Conservation (phyloP, 2,113 vertebrate species). For the Motacilla alba region DNA sequence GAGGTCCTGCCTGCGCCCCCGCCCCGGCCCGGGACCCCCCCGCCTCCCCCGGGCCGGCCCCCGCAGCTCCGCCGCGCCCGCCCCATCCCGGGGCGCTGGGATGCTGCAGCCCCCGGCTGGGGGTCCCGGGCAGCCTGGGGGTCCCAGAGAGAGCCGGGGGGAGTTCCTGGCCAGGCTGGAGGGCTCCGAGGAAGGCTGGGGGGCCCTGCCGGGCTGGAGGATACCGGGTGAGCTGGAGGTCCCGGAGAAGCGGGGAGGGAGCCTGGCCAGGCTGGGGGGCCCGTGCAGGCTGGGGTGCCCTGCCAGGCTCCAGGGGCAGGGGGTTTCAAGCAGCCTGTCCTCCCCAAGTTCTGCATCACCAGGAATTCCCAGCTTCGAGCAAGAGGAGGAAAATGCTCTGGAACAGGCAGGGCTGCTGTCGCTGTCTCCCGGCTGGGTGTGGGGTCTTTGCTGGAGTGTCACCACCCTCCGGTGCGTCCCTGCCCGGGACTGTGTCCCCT, state of each 20-base stretch:
- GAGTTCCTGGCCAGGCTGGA: not conserved
- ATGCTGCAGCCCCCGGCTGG: not conserved
- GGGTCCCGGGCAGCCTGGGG: not conserved
- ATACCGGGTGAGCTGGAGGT: not conserved
- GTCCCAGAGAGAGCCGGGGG: not conserved
- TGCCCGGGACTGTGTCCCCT: accelerated
- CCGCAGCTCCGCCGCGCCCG: not conserved
- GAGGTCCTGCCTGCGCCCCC: too few relatives aligned
- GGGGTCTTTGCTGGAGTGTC: not conserved
- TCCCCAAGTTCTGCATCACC: not conserved
- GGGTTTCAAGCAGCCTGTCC: too few relatives aligned
- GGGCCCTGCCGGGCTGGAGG: not conserved
- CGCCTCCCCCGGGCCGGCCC: not conserved
- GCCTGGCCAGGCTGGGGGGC: not conserved
- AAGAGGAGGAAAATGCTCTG: accelerated
- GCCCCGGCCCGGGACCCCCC: too few relatives aligned
- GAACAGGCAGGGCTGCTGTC: not conserved
- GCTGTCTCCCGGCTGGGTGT: too few relatives aligned
- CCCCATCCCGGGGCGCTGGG: not conserved
- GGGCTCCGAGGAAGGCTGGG: not conserved
- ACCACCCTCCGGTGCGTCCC: not conserved
- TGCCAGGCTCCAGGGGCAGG: not conserved
- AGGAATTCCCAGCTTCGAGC: not conserved
- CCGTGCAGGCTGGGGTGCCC: not conserved
- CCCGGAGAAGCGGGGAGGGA: not conserved